Evolutionary conservation across 1,140 invertebrate species (phyloP), one percentile per base, ranked within the genome.

Genomic region (Armadillidium nasatum): DNA sequence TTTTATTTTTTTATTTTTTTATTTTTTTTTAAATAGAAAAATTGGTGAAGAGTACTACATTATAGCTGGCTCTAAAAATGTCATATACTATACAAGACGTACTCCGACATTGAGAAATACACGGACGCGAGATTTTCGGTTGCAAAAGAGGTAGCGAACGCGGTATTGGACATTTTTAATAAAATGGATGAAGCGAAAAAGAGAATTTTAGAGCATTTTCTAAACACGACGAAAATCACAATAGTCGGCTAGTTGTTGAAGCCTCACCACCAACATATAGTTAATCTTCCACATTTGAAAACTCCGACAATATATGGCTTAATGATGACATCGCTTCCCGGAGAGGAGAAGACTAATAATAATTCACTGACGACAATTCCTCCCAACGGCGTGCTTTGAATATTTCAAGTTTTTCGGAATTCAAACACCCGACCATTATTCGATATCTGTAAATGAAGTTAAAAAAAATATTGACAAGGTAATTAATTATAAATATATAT

Each of bases 51-150:
- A 85, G 68, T 82, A 81, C 74, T 80, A 84, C 10, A 79, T 86
- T 33, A 85, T 84, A 81, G 83, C 84, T 68, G 87, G 87, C 6
- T 87, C 86, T 7, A 87, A 87, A 80, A 87, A 87, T 83, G 86
- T 87, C 87, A 87, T 81, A 78, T 87, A 74, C 71, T 87, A 33
- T 84, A 86, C 54, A 83, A 82, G 72, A 84, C 82, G 81, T 60
- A 44, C 84, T 85, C 80, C 46, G 86, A 87, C 78, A 84, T 87
- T 76, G 76, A 82, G 13, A 80, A 77, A 73, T 87, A 87, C 80
- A 81, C 67, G 44, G 86, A 85, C 45, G 19, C n/a, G 3, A 19
- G 68, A 4, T 71, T 67, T 44, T 9, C 1, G 19, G 68, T 50
- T 33, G 86, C 86, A 7, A 80, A 79, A 77, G 82, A 83, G 75